phyloP scores from a whole-genome alignment of 2,113 vertebrate species.

The Varanus salvator region DNA sequence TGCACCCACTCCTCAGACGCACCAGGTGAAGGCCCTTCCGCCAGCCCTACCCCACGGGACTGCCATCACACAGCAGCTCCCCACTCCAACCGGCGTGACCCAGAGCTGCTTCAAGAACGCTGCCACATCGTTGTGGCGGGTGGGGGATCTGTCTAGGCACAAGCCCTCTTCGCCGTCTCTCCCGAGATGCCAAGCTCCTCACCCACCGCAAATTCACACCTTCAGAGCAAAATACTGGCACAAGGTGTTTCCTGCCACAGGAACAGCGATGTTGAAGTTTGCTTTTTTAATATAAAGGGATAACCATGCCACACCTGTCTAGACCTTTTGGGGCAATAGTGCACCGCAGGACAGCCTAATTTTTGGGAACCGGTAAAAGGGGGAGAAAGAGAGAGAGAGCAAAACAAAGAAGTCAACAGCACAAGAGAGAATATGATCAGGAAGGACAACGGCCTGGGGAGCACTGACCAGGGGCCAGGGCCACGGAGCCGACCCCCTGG shows the following conservation, averaged over 20 bases:
- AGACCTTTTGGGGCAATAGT: neutral
- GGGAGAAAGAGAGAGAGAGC: neutral
- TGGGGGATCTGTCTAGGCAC: neutral
- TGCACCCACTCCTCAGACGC: neutral
- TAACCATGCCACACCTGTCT: neutral
- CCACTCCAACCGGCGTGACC: neutral
- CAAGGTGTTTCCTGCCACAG: neutral
- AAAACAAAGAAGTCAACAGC: neutral
- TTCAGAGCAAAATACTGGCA: conserved; percentile 6
- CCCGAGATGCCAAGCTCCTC: neutral
- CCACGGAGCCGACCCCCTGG: neutral
- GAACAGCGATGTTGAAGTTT: neutral
- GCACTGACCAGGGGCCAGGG: neutral
- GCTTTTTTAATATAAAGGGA: neutral
- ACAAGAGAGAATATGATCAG: conserved; percentile 32
- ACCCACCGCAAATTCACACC: neutral
- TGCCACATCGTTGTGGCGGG: neutral
- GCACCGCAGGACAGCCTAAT: neutral
- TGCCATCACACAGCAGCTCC: neutral
- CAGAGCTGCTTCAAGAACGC: neutral
- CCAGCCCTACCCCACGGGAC: neutral
- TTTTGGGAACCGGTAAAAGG: conserved; percentile 35
- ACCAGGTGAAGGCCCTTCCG: too few relatives aligned
- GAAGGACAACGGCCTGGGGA: conserved; percentile 35
- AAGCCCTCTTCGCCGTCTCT: neutral